A percentile compares a stretch with the other conserved stretches of the same genome.
Conservation (phyloP, 2,113 vertebrate species). For the Stigmatopora nigra region DNA sequence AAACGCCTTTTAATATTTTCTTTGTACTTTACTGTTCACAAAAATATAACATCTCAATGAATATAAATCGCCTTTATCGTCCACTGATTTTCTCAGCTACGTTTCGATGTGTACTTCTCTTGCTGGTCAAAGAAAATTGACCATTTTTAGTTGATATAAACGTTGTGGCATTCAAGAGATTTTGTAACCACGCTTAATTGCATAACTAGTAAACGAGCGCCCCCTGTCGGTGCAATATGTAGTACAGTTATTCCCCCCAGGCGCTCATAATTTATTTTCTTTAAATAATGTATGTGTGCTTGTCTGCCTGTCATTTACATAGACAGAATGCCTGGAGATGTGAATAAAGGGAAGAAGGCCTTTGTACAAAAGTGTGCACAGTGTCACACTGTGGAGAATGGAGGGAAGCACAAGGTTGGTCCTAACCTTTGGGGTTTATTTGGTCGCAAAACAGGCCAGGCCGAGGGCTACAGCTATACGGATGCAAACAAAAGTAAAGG, state of each 20-base stretch:
- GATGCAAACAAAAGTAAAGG: slow-evolving; percentile 81
- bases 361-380: slow-evolving; percentile 78
- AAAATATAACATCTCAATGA: not conserved
- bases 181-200: slow-evolving; percentile 22
- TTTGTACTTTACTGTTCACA: not conserved
- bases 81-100: not conserved
- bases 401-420: slow-evolving; percentile 75
- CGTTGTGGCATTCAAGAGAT: not conserved
- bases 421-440: slow-evolving; percentile 77
- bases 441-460: slow-evolving; percentile 71
- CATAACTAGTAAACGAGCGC: slow-evolving; percentile 6
- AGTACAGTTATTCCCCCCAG: too few species aligned
- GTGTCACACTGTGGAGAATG: slow-evolving; percentile 74
- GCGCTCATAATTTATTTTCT: too few species aligned
- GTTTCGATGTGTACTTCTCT: not conserved
- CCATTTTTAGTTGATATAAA: not conserved
- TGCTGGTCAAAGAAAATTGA: not conserved
- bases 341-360: slow-evolving; percentile 71
- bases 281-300: not conserved
- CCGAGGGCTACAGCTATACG: slow-evolving; percentile 71
- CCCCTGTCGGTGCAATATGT: slow-evolving; percentile 20
- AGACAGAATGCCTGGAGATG: slow-evolving; percentile 67
- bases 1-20: not conserved
- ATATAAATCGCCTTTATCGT: not conserved
- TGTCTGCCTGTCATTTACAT: not conserved